Evolutionary conservation across 2,888 invertebrate species (phyloP), one percentile per base, ranked within the genome.

Genomic region (Ischnus inquisitorius): DNA sequence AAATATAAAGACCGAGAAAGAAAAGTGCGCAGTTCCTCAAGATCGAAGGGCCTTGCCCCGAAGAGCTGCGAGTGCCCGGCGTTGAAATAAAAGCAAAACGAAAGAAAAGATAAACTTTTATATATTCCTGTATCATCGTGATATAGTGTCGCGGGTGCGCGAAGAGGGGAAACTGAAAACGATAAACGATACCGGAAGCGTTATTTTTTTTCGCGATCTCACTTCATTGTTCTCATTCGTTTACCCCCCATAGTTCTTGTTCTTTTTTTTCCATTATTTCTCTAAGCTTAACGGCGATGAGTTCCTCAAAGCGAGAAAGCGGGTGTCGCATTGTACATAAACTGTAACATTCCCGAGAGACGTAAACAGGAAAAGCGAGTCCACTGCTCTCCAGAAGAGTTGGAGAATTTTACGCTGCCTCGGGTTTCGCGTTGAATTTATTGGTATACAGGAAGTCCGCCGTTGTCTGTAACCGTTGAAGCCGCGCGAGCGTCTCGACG

Each of bases 121-220:
- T 77, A 71, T 60, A 77, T 77, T 60, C 41, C 57, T 68, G 60
- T 68, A 75, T 80, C 64, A 69, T 75, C 68, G 75, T 41, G 79
- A 79, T 22, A 25, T 19, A 48, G 34, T 64, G 64, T 6, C 22
- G 74, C 16, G 74, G 39, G 22, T 51, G 34, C 16, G 39, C 34
- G 62, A 39, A 16, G 12, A 10, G 62, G 10, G 10, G 3, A 16
- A 16, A 39, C 39, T 64, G 34, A 43, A 62, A 34, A 41, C 46
- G 57, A 74, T 22, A 16, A 10, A 62, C 28, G 68, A 46, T 5
- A 6, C 8, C 71, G 48, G 16, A 46, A n/a, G 19, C 46, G 28
- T 51, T 1, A 39, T 51, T 34, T 34, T 34, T 60, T 57, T 60
- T 60, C 25, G 12, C 28, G n/a, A 19, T 28, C 54, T 28, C 43